Evolutionary conservation across 1,140 invertebrate species (phyloP).

Genomic region (Cotesia vestalis): DNA sequence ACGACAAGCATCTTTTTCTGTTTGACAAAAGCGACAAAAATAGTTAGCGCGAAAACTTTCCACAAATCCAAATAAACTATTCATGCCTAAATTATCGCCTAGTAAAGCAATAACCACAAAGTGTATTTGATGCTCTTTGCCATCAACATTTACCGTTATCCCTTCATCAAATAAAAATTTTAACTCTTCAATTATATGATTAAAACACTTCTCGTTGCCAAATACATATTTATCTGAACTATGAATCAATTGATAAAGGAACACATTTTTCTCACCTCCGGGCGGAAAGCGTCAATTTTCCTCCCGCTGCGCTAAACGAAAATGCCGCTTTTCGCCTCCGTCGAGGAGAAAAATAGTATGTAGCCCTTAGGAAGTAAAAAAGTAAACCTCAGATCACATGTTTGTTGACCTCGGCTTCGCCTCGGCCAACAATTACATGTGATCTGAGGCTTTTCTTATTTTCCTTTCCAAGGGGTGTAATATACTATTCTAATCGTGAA

Average conservation of each 20-base stretch:
- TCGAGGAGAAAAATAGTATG: too few relatives aligned
- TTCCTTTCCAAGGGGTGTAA: too few relatives aligned
- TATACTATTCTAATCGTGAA: too few relatives aligned
- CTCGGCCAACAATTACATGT: too few relatives aligned
- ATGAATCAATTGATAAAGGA: constrained; percentile 7
- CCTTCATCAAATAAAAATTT: neutral
- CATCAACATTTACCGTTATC: neutral
- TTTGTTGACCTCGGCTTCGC: too few relatives aligned
- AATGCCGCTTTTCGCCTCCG: too few relatives aligned
- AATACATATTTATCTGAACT: neutral
- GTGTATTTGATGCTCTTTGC: neutral
- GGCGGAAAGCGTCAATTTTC: neutral
- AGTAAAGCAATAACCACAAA: neutral
- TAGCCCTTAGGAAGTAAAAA: too few relatives aligned
- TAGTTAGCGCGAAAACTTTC: neutral
- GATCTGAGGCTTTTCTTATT: too few relatives aligned
- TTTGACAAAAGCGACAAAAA: constrained; percentile 9
- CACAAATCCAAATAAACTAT: neutral
- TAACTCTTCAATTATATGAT: neutral
- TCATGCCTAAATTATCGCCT: constrained; percentile 2
- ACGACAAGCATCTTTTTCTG: neutral
- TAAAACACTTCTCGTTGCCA: neutral
- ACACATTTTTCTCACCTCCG: neutral
- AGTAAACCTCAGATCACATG: too few relatives aligned
- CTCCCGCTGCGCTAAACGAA: too few relatives aligned